These are phyloP conservation scores for Acipenser oxyrinchus DNA, from an alignment of 2,797 vertebrate genomes.

Conservation along the genomic window DNA sequence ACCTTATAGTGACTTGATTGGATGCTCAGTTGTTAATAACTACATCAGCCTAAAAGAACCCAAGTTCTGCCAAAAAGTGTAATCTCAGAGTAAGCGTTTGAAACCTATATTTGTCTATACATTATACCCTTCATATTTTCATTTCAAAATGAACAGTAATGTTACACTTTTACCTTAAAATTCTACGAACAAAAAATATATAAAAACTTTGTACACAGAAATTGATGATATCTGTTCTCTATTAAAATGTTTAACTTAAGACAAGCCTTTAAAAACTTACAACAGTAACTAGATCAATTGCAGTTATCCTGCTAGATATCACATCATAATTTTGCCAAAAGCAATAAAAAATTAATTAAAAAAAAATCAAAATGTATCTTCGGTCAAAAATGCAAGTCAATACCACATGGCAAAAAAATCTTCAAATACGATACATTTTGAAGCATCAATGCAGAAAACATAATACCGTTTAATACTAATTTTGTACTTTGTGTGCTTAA, in stretches of 20 bases:
- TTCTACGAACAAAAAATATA: slow-evolving; percentile 44
- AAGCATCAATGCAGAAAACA: slow-evolving; percentile 85
- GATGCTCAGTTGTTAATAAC: slow-evolving; percentile 10
- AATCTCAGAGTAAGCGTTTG: slow-evolving; percentile 9
- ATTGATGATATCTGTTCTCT: slow-evolving; percentile 99
- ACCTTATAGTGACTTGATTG: slow-evolving; percentile 29
- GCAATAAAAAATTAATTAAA: slow-evolving; percentile 40
- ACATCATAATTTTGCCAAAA: slow-evolving; percentile 64
- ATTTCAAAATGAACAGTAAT: slow-evolving; percentile 44
- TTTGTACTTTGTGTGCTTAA: slow-evolving; percentile 63
- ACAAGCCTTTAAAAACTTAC: slow-evolving; percentile 77
- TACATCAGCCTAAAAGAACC: slow-evolving; percentile 28
- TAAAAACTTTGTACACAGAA: slow-evolving; percentile 80
- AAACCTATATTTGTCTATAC: slow-evolving; percentile 18
- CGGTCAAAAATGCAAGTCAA: slow-evolving; percentile 57
- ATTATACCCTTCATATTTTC: slow-evolving; percentile 34
- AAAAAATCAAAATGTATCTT: slow-evolving; percentile 90
- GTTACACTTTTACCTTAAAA: slow-evolving; percentile 53
- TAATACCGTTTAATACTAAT: slow-evolving; percentile 76
- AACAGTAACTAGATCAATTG: slow-evolving; percentile 58
- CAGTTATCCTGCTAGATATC: slow-evolving; percentile 74
- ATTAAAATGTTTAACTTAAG: slow-evolving; percentile 87
- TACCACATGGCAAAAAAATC: slow-evolving; percentile 53
- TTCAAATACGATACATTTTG: slow-evolving; percentile 84
- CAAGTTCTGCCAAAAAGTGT: slow-evolving; percentile 54